Percentiles rank a stretch among this genome's conserved stretches.
Evolutionary conservation across 2,797 vertebrate genomes (phyloP).

Genomic region (Argyrosomus regius): DNA sequence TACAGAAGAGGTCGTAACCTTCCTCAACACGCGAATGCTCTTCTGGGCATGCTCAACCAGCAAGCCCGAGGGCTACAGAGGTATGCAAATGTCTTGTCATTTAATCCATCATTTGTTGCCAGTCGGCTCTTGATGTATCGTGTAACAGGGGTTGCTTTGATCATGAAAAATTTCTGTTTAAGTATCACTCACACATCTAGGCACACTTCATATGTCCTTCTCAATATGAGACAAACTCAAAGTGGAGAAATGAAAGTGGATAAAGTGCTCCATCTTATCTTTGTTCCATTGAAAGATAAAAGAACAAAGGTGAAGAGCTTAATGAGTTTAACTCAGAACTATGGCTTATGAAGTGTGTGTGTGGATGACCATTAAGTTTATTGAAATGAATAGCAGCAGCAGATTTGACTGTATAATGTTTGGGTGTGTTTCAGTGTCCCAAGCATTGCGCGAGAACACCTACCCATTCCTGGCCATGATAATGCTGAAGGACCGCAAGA

Average conservation of each 20-base stretch:
- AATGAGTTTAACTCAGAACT: background rate
- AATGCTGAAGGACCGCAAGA: conserved; percentile 97
- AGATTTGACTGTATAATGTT: conserved; percentile 3
- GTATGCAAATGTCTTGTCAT: conserved; percentile 73
- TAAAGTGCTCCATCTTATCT: background rate
- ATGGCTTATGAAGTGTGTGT: background rate
- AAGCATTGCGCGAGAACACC: conserved; percentile 97
- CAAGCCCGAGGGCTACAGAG: conserved; percentile 97
- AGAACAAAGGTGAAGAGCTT: background rate
- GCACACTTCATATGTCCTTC: background rate
- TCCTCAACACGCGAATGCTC: conserved; percentile 97
- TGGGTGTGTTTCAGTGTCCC: conserved; percentile 89
- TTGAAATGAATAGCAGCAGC: background rate
- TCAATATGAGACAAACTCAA: background rate
- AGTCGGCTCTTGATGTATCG: background rate
- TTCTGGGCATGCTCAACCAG: conserved; percentile 99
- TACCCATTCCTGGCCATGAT: conserved; percentile 99
- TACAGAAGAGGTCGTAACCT: conserved; percentile 93
- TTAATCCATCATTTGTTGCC: background rate
- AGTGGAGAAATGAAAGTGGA: background rate
- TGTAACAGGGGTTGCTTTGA: background rate
- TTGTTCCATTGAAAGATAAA: background rate
- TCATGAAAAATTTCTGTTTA: background rate
- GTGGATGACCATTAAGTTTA: background rate
- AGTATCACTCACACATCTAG: background rate